These are phyloP conservation scores for Macrostomum cliftonense DNA, from an alignment of 2,888 invertebrate genomes.

Conservation along the genomic window DNA sequence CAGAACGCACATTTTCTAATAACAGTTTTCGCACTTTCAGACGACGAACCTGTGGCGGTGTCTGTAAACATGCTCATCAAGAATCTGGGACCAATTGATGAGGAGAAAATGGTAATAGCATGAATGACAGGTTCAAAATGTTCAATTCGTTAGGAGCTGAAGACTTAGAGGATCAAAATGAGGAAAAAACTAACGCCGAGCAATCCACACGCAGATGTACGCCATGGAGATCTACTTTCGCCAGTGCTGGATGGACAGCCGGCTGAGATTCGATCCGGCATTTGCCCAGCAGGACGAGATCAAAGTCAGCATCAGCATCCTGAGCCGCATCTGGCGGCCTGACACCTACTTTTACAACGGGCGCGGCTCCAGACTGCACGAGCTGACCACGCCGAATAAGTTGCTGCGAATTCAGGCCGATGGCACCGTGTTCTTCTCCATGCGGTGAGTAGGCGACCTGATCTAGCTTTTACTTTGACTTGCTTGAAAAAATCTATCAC, in stretches of 20 bases:
- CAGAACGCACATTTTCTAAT: no score
- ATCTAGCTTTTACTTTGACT: no score
- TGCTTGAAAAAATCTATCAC: background rate
- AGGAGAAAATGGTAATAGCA: no score
- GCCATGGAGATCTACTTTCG: slow-evolving; percentile 12
- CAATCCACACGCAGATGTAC: no score
- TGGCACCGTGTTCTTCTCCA: slow-evolving; percentile 76
- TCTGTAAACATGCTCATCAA: no score
- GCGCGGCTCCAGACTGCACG: slow-evolving; percentile 62
- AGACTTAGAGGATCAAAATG: no score
- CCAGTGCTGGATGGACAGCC: slow-evolving; percentile 7
- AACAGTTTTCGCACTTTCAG: no score
- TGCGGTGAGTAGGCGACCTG: slow-evolving; percentile 49
- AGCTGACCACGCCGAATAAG: slow-evolving; percentile 83
- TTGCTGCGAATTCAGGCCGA: slow-evolving; percentile 67
- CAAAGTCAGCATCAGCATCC: slow-evolving; percentile 53
- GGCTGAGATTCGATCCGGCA: slow-evolving; percentile 4
- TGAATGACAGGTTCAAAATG: no score
- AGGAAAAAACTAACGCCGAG: no score
- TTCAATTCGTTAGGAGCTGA: no score
- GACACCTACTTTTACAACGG: slow-evolving; percentile 55
- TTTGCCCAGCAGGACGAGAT: slow-evolving; percentile 3
- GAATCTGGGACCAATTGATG: no score
- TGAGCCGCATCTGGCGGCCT: slow-evolving; percentile 83
- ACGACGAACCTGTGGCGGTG: no score